Base-by-base conservation (phyloP, 2,888 invertebrate species). In the Nephrocerus scutellatus region DNA sequence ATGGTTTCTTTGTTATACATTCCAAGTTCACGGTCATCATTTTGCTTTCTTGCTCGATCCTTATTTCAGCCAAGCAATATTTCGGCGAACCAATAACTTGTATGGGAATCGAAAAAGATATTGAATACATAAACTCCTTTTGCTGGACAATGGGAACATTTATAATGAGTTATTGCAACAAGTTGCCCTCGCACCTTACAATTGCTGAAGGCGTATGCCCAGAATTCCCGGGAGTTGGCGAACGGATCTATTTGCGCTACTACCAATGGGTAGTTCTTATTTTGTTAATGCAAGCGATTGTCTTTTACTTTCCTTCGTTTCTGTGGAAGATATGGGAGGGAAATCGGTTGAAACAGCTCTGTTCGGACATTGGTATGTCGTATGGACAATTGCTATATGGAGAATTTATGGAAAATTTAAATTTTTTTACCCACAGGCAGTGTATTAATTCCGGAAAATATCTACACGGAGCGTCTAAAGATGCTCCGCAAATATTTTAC, bases 21-120 rank as follows among this genome's bases (percentile, higher is more conserved):
- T 84, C 83, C 1, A 65, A 80, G 59, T 72, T 77, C 22, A 82
- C 85, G 0, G 80, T 82, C 32, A 74, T 82, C 33, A 72, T 87
- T 56, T 67, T 89, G 43, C 68, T 86, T 25, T 74, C 80, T 16
- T 84, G 82, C 64, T 80, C 83, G 2, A 68, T 86, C 53, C 61
- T 88, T 52, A 76, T 89, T 29, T 82, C 84, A 16, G 80, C 84
- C 10, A 83, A 84, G 55, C 85, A 89, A 63, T 87, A 85, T 68
- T 86, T 88, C 53, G 88, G 88, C 1, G 84, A 88, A 53, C 87
- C 88, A 1, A 86, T 90, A 35, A 77, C 82, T 53, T 89, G 89
- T 62, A 73, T 79, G 59, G 70, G 72, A 6, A 70, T 72, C 25
- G 65, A 66, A 12, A 69, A 72, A 5, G 48, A 77, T 33, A 74